phyloP scores from a whole-genome alignment of 2,888 invertebrate species.

The Tinea pellionella region DNA sequence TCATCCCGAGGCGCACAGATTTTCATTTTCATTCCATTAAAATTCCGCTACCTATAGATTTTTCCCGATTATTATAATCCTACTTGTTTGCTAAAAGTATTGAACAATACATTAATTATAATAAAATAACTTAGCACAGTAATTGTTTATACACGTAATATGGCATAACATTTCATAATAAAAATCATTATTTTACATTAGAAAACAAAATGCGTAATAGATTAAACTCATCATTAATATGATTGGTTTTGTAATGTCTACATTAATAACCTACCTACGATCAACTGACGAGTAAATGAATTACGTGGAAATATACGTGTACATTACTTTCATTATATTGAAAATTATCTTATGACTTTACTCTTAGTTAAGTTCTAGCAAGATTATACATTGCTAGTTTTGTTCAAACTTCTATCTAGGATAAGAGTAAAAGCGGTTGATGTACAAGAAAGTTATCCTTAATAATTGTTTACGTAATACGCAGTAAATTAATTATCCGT shows the following conservation, averaged over 20 bases:
- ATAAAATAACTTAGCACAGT: too few relatives aligned
- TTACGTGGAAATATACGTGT: too few relatives aligned
- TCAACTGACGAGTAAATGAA: too few relatives aligned
- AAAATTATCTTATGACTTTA: too few relatives aligned
- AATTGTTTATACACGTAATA: too few relatives aligned
- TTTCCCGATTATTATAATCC: neutral
- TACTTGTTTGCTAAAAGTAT: neutral
- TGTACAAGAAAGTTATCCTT: neutral
- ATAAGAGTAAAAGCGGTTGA: neutral
- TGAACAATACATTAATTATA: neutral
- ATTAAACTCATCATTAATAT: neutral
- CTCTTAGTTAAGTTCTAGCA: too few relatives aligned
- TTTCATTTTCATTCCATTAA: neutral
- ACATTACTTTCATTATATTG: too few relatives aligned
- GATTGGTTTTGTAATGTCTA: neutral
- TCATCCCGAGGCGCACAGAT: neutral
- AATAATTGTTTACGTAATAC: neutral
- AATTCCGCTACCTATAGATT: neutral
- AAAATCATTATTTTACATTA: too few relatives aligned
- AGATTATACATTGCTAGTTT: neutral
- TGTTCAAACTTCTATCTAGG: neutral
- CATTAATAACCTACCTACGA: too few relatives aligned
- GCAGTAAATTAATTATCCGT: constrained; percentile 3
- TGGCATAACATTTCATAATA: too few relatives aligned
- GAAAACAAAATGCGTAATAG: too few relatives aligned